Conservation (phyloP, 2,113 vertebrate genomes). For the Thinocorus orbignyianus region DNA sequence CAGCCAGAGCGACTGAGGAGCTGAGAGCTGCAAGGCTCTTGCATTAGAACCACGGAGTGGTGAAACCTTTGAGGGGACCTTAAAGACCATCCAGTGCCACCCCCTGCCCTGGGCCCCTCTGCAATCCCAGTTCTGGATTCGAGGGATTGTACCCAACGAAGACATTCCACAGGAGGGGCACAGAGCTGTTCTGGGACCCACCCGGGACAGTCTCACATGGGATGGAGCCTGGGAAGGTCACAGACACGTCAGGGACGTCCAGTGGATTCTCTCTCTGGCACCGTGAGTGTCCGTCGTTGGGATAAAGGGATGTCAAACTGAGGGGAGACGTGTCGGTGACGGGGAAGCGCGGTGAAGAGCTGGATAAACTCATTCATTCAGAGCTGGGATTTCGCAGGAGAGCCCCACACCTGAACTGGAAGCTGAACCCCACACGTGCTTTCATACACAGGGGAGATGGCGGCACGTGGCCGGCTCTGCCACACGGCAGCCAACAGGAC, state of each 20-base stretch:
- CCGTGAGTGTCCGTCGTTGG: background rate
- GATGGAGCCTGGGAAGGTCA: background rate
- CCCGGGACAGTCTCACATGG: background rate
- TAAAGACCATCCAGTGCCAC: no score
- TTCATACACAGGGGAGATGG: background rate
- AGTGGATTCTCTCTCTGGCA: background rate
- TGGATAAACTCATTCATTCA: background rate
- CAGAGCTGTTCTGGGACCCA: background rate
- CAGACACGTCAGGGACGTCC: background rate
- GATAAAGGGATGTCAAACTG: background rate
- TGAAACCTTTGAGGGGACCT: no score
- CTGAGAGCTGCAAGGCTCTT: no score
- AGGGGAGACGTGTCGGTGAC: background rate
- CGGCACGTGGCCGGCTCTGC: background rate
- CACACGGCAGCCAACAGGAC: background rate
- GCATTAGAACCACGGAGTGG: no score
- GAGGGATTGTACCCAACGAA: background rate
- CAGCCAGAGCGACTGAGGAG: background rate
- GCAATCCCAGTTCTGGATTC: background rate
- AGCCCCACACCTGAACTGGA: no score
- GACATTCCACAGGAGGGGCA: background rate
- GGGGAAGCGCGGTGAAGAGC: background rate
- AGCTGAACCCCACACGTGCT: background rate
- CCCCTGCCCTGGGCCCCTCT: no score
- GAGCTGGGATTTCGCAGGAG: background rate